Conservation (phyloP, 2,797 vertebrate genomes). For the Coluber constrictor region DNA sequence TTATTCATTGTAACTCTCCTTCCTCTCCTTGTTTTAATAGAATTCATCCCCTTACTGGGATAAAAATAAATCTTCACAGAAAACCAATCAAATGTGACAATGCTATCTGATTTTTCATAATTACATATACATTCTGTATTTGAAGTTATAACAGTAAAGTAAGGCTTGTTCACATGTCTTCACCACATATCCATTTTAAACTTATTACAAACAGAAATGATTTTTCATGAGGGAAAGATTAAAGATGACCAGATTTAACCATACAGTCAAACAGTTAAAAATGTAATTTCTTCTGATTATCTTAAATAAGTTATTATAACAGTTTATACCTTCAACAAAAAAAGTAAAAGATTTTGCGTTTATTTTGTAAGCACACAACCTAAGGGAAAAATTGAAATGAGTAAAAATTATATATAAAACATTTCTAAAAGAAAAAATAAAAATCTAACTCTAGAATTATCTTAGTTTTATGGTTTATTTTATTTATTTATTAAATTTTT, state of each 20-base stretch:
- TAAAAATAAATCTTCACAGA: slow-evolving; percentile 40
- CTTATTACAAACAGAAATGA: slow-evolving; percentile 5
- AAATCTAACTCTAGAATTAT: not conserved
- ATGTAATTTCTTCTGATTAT: not conserved
- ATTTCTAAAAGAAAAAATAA: not conserved
- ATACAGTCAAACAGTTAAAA: slow-evolving; percentile 12
- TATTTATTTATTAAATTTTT: no score
- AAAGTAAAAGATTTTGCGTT: slow-evolving; percentile 10
- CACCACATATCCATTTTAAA: slow-evolving; percentile 28
- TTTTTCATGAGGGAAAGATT: slow-evolving; percentile 25
- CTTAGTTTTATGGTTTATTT: not conserved
- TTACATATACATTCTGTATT: slow-evolving; percentile 16
- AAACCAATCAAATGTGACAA: slow-evolving; percentile 25
- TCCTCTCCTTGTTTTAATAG: slow-evolving; percentile 27
- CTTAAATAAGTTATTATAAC: not conserved
- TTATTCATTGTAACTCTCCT: slow-evolving; percentile 12
- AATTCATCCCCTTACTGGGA: slow-evolving; percentile 2
- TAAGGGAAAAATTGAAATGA: not conserved
- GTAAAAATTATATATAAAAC: not conserved
- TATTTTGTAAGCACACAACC: not conserved
- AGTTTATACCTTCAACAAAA: not conserved
- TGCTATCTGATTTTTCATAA: slow-evolving; percentile 39
- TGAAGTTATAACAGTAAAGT: slow-evolving; percentile 22
- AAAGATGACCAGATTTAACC: slow-evolving; percentile 36
- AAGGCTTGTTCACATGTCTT: slow-evolving; percentile 12